Evolutionary conservation across 2,797 vertebrate genomes (phyloP).

Genomic region (Semaprochilodus insignis): DNA sequence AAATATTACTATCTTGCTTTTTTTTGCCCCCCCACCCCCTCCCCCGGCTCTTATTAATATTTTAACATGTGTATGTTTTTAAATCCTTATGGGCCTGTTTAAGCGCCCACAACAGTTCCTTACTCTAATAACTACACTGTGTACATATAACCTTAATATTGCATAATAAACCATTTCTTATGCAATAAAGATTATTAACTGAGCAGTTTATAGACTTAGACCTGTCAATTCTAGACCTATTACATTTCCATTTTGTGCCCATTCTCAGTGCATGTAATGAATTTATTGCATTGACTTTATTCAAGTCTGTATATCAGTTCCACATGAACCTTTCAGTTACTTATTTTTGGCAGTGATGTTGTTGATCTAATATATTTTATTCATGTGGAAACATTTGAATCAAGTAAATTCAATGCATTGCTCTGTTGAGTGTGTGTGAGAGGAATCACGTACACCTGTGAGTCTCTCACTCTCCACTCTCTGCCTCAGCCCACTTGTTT

Average conservation of each 20-base stretch:
- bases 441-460: constrained; percentile 60
- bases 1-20: too few species aligned
- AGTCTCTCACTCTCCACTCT: constrained; percentile 47
- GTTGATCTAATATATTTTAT: neutral
- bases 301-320: neutral
- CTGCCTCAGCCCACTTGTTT: neutral
- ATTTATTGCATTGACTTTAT: neutral
- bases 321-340: neutral
- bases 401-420: neutral
- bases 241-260: neutral
- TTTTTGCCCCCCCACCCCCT: too few species aligned
- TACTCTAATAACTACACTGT: too few species aligned
- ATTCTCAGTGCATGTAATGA: neutral
- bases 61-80: too few species aligned
- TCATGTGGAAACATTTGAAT: neutral
- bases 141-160: too few species aligned
- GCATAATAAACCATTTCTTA: too few species aligned
- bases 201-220: too few species aligned
- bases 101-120: too few species aligned
- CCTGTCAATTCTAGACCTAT: neutral
- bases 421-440: constrained; percentile 25
- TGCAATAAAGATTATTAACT: too few species aligned
- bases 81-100: too few species aligned
- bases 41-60: too few species aligned
- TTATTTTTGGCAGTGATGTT: neutral